These are phyloP conservation scores for Bufotes viridis DNA, from an alignment of 2,797 vertebrate genomes.

Conservation along the genomic window DNA sequence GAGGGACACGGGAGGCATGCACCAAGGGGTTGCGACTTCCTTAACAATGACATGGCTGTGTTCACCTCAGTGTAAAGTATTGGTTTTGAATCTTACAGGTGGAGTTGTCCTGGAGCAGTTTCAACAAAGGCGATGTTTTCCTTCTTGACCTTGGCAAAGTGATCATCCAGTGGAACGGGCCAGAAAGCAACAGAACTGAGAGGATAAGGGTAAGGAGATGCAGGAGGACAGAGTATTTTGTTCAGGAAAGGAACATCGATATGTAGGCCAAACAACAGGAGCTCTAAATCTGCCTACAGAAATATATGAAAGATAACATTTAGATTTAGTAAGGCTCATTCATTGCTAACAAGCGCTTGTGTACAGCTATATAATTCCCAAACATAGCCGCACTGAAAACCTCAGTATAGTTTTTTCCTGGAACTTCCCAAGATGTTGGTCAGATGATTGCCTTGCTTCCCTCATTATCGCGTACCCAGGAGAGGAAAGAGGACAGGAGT, in stretches of 20 bases:
- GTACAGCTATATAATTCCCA: not conserved
- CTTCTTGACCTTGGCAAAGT: constrained; percentile 88
- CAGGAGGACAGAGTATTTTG: not conserved
- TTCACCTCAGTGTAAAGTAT: not conserved
- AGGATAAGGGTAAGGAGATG: constrained; percentile 81
- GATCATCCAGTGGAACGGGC: constrained; percentile 91
- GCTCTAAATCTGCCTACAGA: no score
- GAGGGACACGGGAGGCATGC: no score
- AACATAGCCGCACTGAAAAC: not conserved
- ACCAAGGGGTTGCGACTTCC: no score
- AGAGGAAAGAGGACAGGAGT: no score
- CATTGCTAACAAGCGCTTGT: not conserved
- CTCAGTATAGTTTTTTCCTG: no score
- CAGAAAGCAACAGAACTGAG: constrained; percentile 86
- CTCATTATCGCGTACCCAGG: no score
- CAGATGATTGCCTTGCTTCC: no score
- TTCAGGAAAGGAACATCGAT: not conserved
- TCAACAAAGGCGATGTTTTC: constrained; percentile 89
- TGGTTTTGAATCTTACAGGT: constrained; percentile 72
- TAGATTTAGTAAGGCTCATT: not conserved
- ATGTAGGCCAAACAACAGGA: not conserved
- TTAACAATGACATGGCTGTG: not conserved
- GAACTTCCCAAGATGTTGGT: no score
- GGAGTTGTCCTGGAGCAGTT: constrained; percentile 87
- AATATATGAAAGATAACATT: not conserved